Percentiles rank a stretch among this genome's conserved stretches.
These are phyloP conservation scores for Syrmaticus mikado DNA, from an alignment of 2,113 vertebrate genomes.

Conservation along the genomic window DNA sequence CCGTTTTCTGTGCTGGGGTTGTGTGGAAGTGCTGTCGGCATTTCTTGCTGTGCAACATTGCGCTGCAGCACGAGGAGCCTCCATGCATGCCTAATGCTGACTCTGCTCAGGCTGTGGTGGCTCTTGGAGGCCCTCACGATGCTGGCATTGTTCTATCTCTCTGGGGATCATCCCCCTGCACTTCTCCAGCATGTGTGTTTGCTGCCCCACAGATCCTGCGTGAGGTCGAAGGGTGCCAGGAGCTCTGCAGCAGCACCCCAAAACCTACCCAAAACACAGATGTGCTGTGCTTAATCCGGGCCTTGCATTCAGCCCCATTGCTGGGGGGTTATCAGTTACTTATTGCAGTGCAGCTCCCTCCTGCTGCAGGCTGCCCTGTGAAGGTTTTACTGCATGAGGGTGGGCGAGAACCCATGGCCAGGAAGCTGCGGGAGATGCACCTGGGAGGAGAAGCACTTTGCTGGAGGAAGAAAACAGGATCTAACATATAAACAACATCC, in stretches of 20 bases:
- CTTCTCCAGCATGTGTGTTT: rapidly evolving
- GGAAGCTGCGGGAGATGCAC: conserved; percentile 79
- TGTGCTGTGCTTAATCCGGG: rapidly evolving
- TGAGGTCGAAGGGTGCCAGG: not conserved
- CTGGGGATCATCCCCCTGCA: not conserved
- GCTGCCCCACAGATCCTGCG: rapidly evolving
- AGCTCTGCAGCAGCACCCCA: not conserved
- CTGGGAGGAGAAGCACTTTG: conserved; percentile 73
- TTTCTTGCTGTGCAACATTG: not conserved
- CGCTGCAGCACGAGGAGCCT: rapidly evolving
- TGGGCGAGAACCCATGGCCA: not conserved
- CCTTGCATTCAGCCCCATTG: not conserved
- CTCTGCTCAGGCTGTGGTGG: rapidly evolving
- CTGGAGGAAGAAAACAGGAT: conserved; percentile 85
- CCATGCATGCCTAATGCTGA: not conserved
- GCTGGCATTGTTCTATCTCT: not conserved
- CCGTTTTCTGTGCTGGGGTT: not conserved
- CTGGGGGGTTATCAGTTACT: not conserved
- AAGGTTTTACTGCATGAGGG: rapidly evolving
- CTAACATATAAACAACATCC: conserved; percentile 83
- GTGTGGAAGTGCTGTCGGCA: rapidly evolving
- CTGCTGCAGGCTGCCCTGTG: not conserved
- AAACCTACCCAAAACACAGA: not conserved
- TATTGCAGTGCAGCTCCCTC: not conserved
- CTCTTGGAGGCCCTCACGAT: rapidly evolving